Evolutionary conservation across 2,113 vertebrate species (phyloP).

Genomic region (Halichoeres trimaculatus): DNA sequence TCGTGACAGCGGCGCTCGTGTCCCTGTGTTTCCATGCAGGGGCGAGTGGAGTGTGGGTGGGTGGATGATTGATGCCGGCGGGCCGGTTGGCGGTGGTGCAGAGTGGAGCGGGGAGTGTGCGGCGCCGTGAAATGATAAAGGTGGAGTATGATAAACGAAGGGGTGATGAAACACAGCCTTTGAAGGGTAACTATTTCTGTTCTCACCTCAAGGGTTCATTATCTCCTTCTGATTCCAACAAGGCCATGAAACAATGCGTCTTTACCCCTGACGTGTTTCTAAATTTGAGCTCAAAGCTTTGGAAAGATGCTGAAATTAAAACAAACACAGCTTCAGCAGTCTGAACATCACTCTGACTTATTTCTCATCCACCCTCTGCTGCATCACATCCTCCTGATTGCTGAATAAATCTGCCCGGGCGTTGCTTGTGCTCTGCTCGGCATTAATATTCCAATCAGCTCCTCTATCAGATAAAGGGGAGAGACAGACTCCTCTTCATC

Average conservation of each 20-base stretch:
- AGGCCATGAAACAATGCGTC: neutral
- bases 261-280: neutral
- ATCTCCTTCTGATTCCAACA: constrained; percentile 37
- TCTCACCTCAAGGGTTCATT: constrained; percentile 45
- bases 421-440: constrained; percentile 51
- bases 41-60: constrained; percentile 56
- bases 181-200: constrained; percentile 62
- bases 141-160: constrained; percentile 60
- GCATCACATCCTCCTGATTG: constrained; percentile 48
- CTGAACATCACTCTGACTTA: constrained; percentile 41
- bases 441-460: constrained; percentile 80
- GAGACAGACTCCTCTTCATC: constrained; percentile 79
- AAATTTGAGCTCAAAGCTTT: neutral
- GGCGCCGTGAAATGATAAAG: constrained; percentile 55
- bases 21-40: constrained; percentile 48
- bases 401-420: constrained; percentile 66
- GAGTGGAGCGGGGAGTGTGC: constrained; percentile 31
- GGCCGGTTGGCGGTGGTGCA: constrained; percentile 35
- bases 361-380: constrained; percentile 43
- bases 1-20: constrained; percentile 45
- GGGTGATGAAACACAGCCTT: constrained; percentile 63
- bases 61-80: constrained; percentile 72
- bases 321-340: constrained; percentile 29
- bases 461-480: constrained; percentile 69
- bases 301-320: constrained; percentile 27